These are phyloP conservation scores for Pristionchus fissidentatus DNA, from an alignment of 2,888 invertebrate species.

Conservation along the genomic window DNA sequence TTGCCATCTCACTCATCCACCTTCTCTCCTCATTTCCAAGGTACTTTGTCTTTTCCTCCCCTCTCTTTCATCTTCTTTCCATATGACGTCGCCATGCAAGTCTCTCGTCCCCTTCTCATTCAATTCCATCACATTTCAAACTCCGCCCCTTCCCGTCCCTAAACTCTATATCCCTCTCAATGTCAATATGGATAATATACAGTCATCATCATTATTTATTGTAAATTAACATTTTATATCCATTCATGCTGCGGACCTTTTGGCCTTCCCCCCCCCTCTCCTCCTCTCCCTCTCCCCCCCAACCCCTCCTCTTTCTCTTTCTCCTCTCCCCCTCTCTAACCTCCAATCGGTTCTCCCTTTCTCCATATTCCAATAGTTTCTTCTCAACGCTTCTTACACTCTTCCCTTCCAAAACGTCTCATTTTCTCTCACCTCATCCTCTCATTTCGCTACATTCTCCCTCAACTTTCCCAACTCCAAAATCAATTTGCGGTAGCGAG, in stretches of 20 bases:
- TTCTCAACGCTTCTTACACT: background rate
- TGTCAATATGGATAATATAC: no score
- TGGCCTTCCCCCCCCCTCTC: background rate
- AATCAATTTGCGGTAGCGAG: slow-evolving; percentile 28
- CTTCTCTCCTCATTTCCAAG: background rate
- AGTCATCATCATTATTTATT: background rate
- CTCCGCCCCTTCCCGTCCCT: no score
- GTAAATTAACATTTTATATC: background rate
- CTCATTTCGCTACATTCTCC: slow-evolving; percentile 8
- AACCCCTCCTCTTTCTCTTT: background rate
- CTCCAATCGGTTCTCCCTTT: background rate
- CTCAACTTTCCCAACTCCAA: slow-evolving; percentile 25
- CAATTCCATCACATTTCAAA: background rate
- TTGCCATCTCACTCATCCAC: background rate
- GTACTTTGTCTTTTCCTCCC: background rate
- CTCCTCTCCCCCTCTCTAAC: background rate
- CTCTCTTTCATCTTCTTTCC: background rate
- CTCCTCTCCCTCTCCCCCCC: background rate
- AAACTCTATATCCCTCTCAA: background rate
- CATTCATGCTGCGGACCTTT: no score
- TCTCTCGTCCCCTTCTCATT: slow-evolving; percentile 3
- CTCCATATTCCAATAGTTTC: background rate
- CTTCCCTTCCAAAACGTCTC: slow-evolving; percentile 2
- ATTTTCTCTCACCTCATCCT: background rate
- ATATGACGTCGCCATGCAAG: background rate